Base-by-base conservation (phyloP, 2,113 vertebrate species). In the Mustela nigripes region DNA sequence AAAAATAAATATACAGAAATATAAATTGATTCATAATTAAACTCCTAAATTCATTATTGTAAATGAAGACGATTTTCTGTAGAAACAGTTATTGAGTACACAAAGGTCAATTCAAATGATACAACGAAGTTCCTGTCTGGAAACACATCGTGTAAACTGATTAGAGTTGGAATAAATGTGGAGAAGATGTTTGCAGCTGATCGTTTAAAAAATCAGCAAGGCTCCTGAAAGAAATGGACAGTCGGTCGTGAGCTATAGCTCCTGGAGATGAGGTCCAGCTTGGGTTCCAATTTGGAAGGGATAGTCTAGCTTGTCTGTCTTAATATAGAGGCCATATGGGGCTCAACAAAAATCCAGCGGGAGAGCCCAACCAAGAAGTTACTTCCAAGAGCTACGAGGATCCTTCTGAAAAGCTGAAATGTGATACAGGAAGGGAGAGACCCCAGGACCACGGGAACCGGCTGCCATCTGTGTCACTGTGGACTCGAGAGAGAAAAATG, bases 361-460 rank as follows among this genome's bases (percentile, higher is more conserved):
- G 21, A 79, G 45, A 11, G 3, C 7, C 50, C 65, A 73, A 76
- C 15, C 36, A 8, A 76, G 31, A 4, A 11, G 11, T 69, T 74
- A 45, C 26, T 53, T n/a, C 69, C 22, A 48, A 76, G 33, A 91
- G 7, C n/a, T 33, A 67, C 2, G 4, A 5, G 16, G 45, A 21
- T 48, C 48, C 56, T 28, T 60, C 22, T 31, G 42, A 86, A 45
- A n/a, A 50, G 45, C 4, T n/a, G 31, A 56, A 69, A 45, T 50
- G 19, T 24, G 5, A 33, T 0, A 21, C 21, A 28, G 53, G 45
- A 4, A 60, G 18, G 36, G 15, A 92, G 58, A 12, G 22, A 28
- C 26, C 85, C 39, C 0, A 0, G 9, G 67, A 4, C 10, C 24
- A 10, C 2, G 0, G 33, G 2, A 21, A 11, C 28, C 19, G 21